These are phyloP conservation scores for Lordiphosa stackelbergi DNA, from an alignment of 1,140 invertebrate genomes.

Conservation along the genomic window DNA sequence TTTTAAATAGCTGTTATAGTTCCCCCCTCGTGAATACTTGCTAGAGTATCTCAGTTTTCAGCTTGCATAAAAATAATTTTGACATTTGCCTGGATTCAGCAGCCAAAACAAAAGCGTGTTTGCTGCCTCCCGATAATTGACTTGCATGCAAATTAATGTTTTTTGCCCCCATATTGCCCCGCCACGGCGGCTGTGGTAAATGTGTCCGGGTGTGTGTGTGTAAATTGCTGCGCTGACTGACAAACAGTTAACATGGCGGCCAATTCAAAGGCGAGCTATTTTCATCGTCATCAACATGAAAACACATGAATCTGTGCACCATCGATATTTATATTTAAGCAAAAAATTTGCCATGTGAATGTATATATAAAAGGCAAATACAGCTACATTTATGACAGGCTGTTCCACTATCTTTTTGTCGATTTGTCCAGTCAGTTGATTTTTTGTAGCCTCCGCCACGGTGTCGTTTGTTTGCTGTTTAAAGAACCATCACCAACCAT, in stretches of 20 bases:
- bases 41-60: neutral
- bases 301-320: slow-evolving; percentile 39
- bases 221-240: slow-evolving; percentile 51
- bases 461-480: slow-evolving; percentile 44
- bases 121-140: slow-evolving; percentile 59
- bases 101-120: slow-evolving; percentile 33
- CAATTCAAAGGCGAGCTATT: slow-evolving; percentile 32
- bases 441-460: slow-evolving; percentile 32
- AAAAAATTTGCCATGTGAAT: slow-evolving; percentile 33
- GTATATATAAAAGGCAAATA: slow-evolving; percentile 26
- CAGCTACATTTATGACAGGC: slow-evolving; percentile 31
- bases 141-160: slow-evolving; percentile 70
- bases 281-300: slow-evolving; percentile 37
- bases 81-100: slow-evolving; percentile 38
- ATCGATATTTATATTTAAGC: slow-evolving; percentile 49
- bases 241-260: slow-evolving; percentile 52
- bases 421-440: slow-evolving; percentile 1
- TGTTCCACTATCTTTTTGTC: slow-evolving; percentile 12
- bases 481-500: slow-evolving; percentile 28
- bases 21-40: too few relatives aligned
- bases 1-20: too few relatives aligned
- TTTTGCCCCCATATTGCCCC: slow-evolving; percentile 34
- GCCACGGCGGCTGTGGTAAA: neutral
- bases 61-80: slow-evolving; percentile 34
- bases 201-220: slow-evolving; percentile 17